These are phyloP conservation scores for Habropoda laboriosa DNA, from an alignment of 1,140 invertebrate species.

Conservation along the genomic window DNA sequence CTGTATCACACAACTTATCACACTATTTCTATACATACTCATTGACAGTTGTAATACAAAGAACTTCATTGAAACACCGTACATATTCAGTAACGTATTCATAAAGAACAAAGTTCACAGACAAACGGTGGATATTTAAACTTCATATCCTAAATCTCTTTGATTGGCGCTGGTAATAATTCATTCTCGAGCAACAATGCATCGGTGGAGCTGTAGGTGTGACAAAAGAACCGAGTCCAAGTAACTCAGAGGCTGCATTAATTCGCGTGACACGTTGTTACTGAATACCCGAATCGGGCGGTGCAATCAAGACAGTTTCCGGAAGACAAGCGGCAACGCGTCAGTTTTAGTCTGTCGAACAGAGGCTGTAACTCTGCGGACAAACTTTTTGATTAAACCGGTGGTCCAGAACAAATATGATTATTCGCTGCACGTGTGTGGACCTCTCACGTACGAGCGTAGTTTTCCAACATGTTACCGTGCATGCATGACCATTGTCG, in stretches of 20 bases:
- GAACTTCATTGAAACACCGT: too few species aligned
- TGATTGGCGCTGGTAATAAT: too few species aligned
- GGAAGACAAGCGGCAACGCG: constrained; percentile 17
- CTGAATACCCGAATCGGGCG: neutral
- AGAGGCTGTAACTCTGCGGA: neutral
- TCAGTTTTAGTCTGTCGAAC: constrained; percentile 5
- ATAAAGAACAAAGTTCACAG: too few species aligned
- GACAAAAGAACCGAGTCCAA: neutral
- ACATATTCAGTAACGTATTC: too few species aligned
- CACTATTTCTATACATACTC: too few species aligned
- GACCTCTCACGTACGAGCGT: neutral
- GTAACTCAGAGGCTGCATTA: neutral
- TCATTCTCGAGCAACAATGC: too few species aligned
- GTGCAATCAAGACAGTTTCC: constrained; percentile 1
- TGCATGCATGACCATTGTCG: neutral
- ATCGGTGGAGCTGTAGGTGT: too few species aligned
- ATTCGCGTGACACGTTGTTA: neutral
- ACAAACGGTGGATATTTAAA: too few species aligned
- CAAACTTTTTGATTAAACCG: constrained; percentile 48
- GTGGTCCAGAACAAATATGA: constrained; percentile 26
- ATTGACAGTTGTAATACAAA: too few species aligned
- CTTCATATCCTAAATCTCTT: too few species aligned
- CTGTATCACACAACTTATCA: too few species aligned
- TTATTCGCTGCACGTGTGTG: neutral
- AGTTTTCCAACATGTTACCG: neutral